These are phyloP conservation scores for Antheraea assamensis DNA, from an alignment of 2,888 invertebrate genomes.

Conservation along the genomic window DNA sequence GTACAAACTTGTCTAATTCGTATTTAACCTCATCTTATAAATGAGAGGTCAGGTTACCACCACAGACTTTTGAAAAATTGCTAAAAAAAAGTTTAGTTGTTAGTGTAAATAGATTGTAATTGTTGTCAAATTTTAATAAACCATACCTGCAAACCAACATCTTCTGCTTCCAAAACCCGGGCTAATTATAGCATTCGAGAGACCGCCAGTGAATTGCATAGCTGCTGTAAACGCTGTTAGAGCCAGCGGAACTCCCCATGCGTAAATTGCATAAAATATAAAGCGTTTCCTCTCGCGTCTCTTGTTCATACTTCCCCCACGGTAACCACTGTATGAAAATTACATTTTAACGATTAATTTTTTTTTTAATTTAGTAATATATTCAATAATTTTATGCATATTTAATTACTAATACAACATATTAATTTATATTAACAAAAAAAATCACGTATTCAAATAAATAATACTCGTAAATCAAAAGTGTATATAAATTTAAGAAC, in stretches of 20 bases:
- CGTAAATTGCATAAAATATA: conserved; percentile 84
- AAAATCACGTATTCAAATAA: no score
- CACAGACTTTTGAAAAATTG: background rate
- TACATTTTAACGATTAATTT: background rate
- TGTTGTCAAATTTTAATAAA: background rate
- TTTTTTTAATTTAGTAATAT: background rate
- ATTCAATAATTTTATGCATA: background rate
- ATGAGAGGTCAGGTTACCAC: background rate
- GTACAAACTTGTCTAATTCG: no score
- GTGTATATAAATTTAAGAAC: no score
- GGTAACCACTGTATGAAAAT: conserved; percentile 73
- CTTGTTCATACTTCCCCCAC: conserved; percentile 67
- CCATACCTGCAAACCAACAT: conserved; percentile 84
- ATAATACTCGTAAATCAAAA: no score
- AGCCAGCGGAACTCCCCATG: conserved; percentile 85
- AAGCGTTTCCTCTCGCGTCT: conserved; percentile 83
- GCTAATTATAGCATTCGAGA: conserved; percentile 63
- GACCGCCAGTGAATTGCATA: conserved; percentile 79
- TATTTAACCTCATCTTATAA: no score
- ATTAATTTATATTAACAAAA: no score
- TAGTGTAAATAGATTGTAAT: background rate
- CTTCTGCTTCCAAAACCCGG: conserved; percentile 79
- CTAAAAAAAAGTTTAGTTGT: no score
- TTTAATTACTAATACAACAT: background rate
- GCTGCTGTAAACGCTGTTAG: conserved; percentile 75